These are phyloP conservation scores for Hippocampus barbouri DNA, from an alignment of 2,113 vertebrate genomes.

Conservation along the genomic window DNA sequence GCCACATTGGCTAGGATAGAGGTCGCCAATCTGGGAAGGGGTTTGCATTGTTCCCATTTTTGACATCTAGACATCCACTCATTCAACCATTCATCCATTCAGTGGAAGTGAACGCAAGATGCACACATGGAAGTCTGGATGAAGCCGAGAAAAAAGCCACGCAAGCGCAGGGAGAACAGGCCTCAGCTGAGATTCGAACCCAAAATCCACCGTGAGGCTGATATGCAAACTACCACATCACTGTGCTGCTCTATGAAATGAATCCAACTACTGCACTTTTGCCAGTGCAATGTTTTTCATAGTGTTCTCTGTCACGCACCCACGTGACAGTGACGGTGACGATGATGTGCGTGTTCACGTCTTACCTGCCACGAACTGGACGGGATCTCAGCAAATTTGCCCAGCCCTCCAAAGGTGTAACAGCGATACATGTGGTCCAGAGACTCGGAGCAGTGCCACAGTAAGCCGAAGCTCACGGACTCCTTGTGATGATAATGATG, in stretches of 20 bases:
- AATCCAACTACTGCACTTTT: neutral
- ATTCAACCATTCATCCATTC: too few species aligned
- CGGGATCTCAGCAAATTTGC: slow-evolving; percentile 81
- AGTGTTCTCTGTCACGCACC: neutral
- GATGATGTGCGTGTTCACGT: neutral
- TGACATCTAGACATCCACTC: too few species aligned
- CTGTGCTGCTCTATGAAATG: neutral
- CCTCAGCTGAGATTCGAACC: neutral
- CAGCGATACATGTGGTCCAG: slow-evolving; percentile 75
- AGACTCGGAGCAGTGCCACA: slow-evolving; percentile 84
- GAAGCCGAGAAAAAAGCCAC: too few species aligned
- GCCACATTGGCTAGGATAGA: too few species aligned
- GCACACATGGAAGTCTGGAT: too few species aligned
- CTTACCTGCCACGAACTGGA: slow-evolving; percentile 88
- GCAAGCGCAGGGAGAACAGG: neutral
- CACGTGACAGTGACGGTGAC: neutral
- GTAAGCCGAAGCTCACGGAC: slow-evolving; percentile 81
- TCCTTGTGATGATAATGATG: slow-evolving; percentile 52
- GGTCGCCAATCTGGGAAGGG: too few species aligned
- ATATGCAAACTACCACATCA: neutral
- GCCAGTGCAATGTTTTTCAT: too few species aligned
- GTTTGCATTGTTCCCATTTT: too few species aligned
- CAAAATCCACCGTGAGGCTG: neutral
- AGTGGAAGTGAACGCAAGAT: too few species aligned
- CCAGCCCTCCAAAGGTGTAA: slow-evolving; percentile 79